Conservation (phyloP, 2,797 vertebrate genomes). For the Notoglanidium macrostoma region DNA sequence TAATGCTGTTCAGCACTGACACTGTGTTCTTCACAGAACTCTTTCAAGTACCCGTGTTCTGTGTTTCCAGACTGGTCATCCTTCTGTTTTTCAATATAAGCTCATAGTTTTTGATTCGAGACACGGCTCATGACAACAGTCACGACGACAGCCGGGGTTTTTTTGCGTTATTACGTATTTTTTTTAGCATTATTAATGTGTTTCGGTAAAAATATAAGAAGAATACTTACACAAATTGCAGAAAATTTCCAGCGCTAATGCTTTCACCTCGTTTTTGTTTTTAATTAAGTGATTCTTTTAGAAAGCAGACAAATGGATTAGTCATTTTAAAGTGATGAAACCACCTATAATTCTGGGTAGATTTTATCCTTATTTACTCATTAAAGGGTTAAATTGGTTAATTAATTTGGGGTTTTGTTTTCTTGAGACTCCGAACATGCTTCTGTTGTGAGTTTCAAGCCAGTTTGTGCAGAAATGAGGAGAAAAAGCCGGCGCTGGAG, state of each 20-base stretch:
- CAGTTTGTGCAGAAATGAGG: neutral
- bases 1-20: neutral
- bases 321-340: neutral
- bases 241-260: neutral
- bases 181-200: neutral
- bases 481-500: neutral
- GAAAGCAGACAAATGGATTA: neutral
- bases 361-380: neutral
- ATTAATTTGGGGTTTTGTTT: neutral
- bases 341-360: neutral
- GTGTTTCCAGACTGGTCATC: neutral
- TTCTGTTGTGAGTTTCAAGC: neutral
- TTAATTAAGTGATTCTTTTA: neutral
- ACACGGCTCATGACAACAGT: neutral
- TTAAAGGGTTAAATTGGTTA: neutral
- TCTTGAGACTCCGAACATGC: neutral
- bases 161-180: no score
- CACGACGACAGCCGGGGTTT: neutral
- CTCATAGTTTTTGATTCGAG: neutral
- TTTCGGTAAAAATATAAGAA: neutral
- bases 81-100: neutral
- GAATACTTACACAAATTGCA: neutral
- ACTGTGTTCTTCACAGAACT: neutral
- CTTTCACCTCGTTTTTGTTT: neutral
- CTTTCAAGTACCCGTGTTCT: neutral